Evolutionary conservation across 2,888 invertebrate species (phyloP), one percentile per base, ranked within the genome.

Genomic region (Blomia tropicalis): DNA sequence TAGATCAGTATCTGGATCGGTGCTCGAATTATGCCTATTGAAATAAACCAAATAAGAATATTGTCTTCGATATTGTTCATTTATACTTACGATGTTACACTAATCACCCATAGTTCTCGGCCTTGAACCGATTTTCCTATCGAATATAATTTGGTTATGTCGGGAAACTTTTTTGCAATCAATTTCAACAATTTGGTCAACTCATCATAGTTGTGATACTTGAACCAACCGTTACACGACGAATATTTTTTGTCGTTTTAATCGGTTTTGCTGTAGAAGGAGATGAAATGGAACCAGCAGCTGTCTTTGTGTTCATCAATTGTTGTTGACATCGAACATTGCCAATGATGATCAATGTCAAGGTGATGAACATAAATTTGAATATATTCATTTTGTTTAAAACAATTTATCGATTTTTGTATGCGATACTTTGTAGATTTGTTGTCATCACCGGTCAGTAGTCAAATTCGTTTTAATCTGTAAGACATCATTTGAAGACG

Each of bases 61-160:
- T 14, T 25, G 51, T 22, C n/a, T n/a, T n/a, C n/a, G n/a, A n/a
- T n/a, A n/a, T n/a, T n/a, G n/a, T n/a, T n/a, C n/a, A n/a, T 7
- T 27, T 14, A 19, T 7, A 56, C 56, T 56, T 56, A 62, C 32
- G 65, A 63, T 11, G 67, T 67, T 25, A 91, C 83, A 47, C 90
- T 90, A 83, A 92, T 82, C 66, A 92, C 92, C 92, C 91, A 92
- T 22, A 93, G 78, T 70, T 92, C 89, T 59, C 87, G 81, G 62
- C 88, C 90, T 82, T 88, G 85, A 4, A 89, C 86, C 31, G 89
- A 88, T 75, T 89, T 88, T 65, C 92, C 93, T 70, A 92, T 88
- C 64, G 89, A 88, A 76, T 92, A 92, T 32, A 93, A 78, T 0
- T 88, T 86, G 0, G 91, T 90, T 67, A 92, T 79, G 67, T 86